Evolutionary conservation across 2,113 vertebrate genomes (phyloP), one percentile per base, ranked within the genome.

Genomic region (Pagrus major): DNA sequence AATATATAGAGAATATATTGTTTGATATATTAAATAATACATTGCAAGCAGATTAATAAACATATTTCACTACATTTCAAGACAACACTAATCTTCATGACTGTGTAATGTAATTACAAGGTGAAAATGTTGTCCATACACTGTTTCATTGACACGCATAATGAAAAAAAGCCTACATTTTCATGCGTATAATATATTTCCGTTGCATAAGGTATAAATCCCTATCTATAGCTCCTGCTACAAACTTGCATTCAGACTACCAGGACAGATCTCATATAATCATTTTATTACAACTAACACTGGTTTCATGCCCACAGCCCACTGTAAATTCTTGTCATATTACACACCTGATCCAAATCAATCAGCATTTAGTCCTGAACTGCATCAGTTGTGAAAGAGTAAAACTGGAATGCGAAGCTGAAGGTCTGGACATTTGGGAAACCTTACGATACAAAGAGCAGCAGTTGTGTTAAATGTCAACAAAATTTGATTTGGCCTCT

Each of bases 321-420:
- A 18, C 51, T 42, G 55, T 33, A 39, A n/a, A 14, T 11, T n/a
- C 3, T n/a, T 63, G n/a, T 20, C 39, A 3, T 5, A 5, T 47
- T 33, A 23, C 11, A 27, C 29, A 47, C 12, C 54, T 59, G 31
- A 73, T 51, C 44, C 71, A 73, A 73, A 61, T 10, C 14, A 35
- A 20, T 67, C 23, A 29, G 16, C 16, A 47, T 46, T 21, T 31
- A 12, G 14, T 20, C 39, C 52, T 37, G 9, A 15, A 25, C 31
- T 60, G 75, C 44, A 39, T 49, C 54, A 68, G 10, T 31, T 59
- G 44, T 76, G 41, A 67, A 27, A 44, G 11, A 63, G 37, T 35
- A 55, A 10, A 61, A 70, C 4, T 37, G 27, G 11, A 54, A 23
- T 16, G 11, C 39, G 49, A 16, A 65, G 21, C 52, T 58, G n/a